phyloP scores from a whole-genome alignment of 1,140 invertebrate genomes.

The Drosophila kikkawai region DNA sequence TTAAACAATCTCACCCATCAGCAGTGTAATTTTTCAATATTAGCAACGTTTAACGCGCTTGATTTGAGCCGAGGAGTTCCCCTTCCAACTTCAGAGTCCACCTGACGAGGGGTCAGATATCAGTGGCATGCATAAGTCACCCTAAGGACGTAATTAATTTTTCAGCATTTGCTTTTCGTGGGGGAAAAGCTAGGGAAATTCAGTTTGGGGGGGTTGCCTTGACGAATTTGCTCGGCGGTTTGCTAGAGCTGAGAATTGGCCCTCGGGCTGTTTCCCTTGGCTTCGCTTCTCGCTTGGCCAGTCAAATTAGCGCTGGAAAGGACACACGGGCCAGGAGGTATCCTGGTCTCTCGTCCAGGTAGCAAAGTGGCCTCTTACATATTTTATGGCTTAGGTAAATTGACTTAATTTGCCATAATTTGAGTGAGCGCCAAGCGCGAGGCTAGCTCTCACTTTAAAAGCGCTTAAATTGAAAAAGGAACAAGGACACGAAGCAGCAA shows the following conservation, averaged over 20 bases:
- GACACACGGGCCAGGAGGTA: slow-evolving; percentile 38
- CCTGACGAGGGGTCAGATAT: slow-evolving; percentile 37
- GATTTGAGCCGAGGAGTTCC: slow-evolving; percentile 46
- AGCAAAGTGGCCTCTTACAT: slow-evolving; percentile 64
- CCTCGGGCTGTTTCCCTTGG: slow-evolving; percentile 40
- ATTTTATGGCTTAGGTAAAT: slow-evolving; percentile 79
- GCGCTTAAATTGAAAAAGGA: slow-evolving; percentile 69
- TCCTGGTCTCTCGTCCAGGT: slow-evolving; percentile 19
- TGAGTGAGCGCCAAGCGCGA: slow-evolving; percentile 39
- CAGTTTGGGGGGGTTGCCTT: slow-evolving; percentile 55
- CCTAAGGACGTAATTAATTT: slow-evolving; percentile 85
- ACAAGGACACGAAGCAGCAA: slow-evolving; percentile 61
- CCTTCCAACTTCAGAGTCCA: slow-evolving; percentile 3
- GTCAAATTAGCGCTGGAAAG: slow-evolving; percentile 74
- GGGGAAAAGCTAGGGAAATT: neutral
- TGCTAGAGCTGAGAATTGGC: slow-evolving; percentile 31
- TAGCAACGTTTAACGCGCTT: slow-evolving; percentile 77
- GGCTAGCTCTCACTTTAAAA: slow-evolving; percentile 63
- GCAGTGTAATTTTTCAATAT: slow-evolving; percentile 76
- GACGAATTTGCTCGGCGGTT: slow-evolving; percentile 77
- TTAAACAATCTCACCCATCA: slow-evolving; percentile 33
- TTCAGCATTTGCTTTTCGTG: slow-evolving; percentile 75
- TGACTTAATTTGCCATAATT: slow-evolving; percentile 81
- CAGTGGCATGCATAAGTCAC: slow-evolving; percentile 71
- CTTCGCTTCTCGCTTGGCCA: slow-evolving; percentile 53